Conservation (phyloP, 2,797 vertebrate species). For the Lindbergichthys nudifrons region DNA sequence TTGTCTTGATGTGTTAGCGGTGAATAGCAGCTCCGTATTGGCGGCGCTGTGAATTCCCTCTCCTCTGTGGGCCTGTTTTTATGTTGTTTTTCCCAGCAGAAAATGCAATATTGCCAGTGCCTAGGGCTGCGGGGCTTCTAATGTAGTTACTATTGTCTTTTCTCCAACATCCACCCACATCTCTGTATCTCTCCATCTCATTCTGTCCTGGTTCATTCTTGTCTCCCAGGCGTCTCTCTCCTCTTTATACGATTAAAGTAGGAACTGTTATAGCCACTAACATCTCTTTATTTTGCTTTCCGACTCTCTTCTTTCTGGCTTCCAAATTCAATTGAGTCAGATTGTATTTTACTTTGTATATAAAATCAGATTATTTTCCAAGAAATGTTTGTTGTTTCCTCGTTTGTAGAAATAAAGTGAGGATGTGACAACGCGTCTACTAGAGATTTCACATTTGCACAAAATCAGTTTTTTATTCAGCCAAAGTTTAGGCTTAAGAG, state of each 20-base stretch:
- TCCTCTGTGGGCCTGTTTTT: conserved; percentile 57
- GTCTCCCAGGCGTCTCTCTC: conserved; percentile 59
- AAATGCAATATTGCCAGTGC: conserved; percentile 78
- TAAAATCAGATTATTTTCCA: conserved; percentile 7
- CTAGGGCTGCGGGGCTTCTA: conserved; percentile 60
- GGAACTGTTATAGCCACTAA: conserved; percentile 29
- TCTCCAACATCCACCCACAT: conserved; percentile 75
- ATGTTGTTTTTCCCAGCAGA: conserved; percentile 74
- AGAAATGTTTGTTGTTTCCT: conserved; percentile 16
- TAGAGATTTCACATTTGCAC: conserved; percentile 12
- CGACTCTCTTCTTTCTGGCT: neutral
- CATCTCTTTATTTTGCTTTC: conserved; percentile 45
- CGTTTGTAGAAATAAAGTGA: conserved; percentile 1
- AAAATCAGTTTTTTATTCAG: neutral
- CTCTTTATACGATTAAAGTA: conserved; percentile 64
- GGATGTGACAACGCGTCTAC: neutral
- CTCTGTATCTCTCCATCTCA: conserved; percentile 71
- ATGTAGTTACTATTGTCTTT: conserved; percentile 82
- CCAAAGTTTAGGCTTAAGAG: neutral
- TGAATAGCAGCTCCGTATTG: conserved; percentile 25
- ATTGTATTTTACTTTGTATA: neutral
- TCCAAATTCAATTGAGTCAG: conserved; percentile 15
- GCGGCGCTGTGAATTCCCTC: conserved; percentile 46
- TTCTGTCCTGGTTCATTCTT: conserved; percentile 70
- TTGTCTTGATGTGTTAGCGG: conserved; percentile 39